Conservation (phyloP, 2,113 vertebrate species). For the Hyaena hyaena region DNA sequence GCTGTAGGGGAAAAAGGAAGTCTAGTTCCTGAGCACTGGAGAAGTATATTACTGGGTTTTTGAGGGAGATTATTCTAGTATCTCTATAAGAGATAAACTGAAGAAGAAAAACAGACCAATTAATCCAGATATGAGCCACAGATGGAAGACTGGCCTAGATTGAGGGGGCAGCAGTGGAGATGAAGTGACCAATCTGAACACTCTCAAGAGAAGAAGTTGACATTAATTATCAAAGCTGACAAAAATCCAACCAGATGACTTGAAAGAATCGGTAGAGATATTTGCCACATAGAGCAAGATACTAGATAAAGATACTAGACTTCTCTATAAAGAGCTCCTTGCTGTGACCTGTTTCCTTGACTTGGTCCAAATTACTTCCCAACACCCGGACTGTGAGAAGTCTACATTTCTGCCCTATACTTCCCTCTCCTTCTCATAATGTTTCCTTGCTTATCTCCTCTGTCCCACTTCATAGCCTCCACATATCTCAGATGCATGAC, state of each 20-base stretch:
- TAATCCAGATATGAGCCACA: neutral
- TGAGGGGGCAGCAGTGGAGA: neutral
- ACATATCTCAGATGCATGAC: neutral
- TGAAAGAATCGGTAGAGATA: neutral
- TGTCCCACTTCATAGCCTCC: neutral
- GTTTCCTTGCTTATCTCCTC: neutral
- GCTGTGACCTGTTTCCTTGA: neutral
- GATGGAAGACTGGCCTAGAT: neutral
- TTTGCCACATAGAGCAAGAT: neutral
- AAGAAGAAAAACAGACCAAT: neutral
- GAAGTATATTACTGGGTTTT: neutral
- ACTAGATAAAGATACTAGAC: neutral
- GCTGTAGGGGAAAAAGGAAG: neutral
- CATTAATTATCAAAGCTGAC: neutral
- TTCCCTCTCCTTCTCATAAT: neutral
- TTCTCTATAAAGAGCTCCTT: neutral
- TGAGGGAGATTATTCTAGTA: neutral
- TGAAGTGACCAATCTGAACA: neutral
- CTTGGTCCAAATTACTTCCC: neutral
- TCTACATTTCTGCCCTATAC: neutral
- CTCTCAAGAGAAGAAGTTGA: neutral
- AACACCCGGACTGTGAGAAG: neutral
- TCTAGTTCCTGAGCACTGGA: neutral
- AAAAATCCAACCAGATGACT: neutral
- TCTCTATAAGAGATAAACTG: neutral